phyloP scores from a whole-genome alignment of 2,113 vertebrate genomes.

The Gallinago jamesoni region DNA sequence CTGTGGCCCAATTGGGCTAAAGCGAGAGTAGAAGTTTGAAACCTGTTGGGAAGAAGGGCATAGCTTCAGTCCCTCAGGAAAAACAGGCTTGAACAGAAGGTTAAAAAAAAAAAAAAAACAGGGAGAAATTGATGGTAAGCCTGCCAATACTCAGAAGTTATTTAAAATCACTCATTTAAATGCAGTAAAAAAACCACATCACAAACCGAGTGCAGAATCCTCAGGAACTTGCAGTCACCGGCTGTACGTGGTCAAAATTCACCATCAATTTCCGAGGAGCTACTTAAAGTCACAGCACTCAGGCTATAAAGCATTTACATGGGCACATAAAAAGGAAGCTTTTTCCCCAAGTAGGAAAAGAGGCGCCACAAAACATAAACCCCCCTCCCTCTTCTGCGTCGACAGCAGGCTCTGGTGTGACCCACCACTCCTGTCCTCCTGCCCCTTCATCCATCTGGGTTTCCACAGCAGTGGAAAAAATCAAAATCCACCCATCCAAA shows the following conservation, averaged over 20 bases:
- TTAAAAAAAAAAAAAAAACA: neutral
- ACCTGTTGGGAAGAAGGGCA: neutral
- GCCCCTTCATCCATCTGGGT: neutral
- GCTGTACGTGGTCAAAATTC: slow-evolving; percentile 24
- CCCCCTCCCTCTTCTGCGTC: neutral
- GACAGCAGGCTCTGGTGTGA: neutral
- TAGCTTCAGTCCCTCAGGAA: neutral
- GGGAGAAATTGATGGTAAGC: neutral
- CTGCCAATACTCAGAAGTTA: slow-evolving; percentile 10
- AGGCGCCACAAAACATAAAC: neutral
- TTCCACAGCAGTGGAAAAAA: neutral
- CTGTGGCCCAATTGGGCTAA: neutral
- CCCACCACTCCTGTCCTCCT: neutral
- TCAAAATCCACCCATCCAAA: too few species aligned
- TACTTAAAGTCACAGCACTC: neutral
- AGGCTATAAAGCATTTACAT: neutral
- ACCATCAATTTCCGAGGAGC: neutral
- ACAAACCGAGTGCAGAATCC: neutral
- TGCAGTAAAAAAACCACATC: neutral
- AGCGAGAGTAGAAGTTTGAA: neutral
- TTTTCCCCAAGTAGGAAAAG: neutral
- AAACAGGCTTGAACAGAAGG: neutral
- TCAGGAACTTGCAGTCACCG: neutral
- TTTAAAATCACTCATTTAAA: slow-evolving; percentile 11
- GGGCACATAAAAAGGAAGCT: neutral